Conservation (phyloP, 2,888 invertebrate species). For the Theodoxus fluviatilis region DNA sequence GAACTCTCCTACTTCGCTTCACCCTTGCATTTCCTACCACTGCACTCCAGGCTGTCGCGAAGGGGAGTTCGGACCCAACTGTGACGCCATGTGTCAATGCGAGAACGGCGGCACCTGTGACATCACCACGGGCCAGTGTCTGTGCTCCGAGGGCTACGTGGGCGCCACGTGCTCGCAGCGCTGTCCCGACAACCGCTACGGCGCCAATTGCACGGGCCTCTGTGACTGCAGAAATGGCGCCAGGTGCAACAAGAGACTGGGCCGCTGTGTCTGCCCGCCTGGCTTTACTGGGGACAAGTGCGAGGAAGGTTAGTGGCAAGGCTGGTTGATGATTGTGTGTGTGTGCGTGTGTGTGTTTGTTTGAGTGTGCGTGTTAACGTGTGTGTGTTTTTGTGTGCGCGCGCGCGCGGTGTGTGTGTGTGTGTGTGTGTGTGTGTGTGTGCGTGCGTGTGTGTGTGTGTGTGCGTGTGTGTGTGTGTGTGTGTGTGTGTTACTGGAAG, state of each 20-base stretch:
- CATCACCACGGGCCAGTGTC: conserved; percentile 53
- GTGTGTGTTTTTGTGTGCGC: not conserved
- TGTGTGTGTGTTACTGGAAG: not conserved
- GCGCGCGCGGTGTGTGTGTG: not conserved
- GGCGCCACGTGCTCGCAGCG: conserved; percentile 50
- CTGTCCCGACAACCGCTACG: conserved; percentile 56
- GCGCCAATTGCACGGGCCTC: conserved; percentile 52
- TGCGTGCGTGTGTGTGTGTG: not conserved
- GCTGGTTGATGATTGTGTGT: not conserved
- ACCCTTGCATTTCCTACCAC: not conserved
- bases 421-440: not conserved
- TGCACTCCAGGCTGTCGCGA: conserved; percentile 49
- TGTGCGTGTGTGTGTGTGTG: not conserved
- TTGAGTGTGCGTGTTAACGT: not conserved
- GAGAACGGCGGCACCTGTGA: conserved; percentile 59
- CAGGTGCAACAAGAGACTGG: conserved; percentile 69
- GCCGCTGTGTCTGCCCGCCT: conserved; percentile 74
- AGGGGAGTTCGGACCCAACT: conserved; percentile 56
- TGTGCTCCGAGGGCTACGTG: conserved; percentile 57
- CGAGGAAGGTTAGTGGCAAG: conserved; percentile 44
- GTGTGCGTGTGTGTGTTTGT: not conserved
- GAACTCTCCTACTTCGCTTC: not conserved
- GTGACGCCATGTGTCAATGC: conserved; percentile 64
- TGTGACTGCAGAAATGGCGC: conserved; percentile 60
- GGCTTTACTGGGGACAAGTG: conserved; percentile 66